Conservation (phyloP, 2,888 invertebrate genomes). For the Thalpophila matura region DNA sequence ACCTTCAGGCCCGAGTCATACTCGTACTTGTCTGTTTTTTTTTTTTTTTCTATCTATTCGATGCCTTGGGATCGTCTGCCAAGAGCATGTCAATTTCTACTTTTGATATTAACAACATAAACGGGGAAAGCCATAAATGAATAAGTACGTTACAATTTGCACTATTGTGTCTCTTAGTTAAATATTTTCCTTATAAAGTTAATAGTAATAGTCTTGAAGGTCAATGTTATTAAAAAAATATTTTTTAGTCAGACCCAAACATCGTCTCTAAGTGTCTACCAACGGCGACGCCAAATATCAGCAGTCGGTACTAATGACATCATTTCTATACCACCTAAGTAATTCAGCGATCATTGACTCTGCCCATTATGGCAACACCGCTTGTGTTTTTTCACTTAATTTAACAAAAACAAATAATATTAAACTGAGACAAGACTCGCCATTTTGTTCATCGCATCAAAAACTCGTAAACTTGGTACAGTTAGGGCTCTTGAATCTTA, state of each 20-base stretch:
- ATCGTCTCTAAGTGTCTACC: not conserved
- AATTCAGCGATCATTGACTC: constrained; percentile 43
- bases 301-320: constrained; percentile 36
- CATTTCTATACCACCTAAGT: constrained; percentile 21
- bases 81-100: too few species aligned
- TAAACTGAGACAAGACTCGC: not conserved
- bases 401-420: constrained; percentile 18
- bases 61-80: too few species aligned
- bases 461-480: constrained; percentile 10
- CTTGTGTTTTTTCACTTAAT: constrained; percentile 9
- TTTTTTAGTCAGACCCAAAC: constrained; percentile 3
- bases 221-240: not conserved
- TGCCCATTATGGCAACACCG: constrained; percentile 11
- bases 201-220: not conserved
- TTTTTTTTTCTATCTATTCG: too few species aligned
- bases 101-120: too few species aligned
- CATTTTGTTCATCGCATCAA: constrained; percentile 5
- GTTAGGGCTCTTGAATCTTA: too few species aligned
- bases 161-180: too few species aligned
- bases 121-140: too few species aligned
- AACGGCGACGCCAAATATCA: not conserved
- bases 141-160: too few species aligned
- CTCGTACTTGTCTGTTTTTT: too few species aligned
- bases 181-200: not conserved
- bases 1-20: too few species aligned